Evolutionary conservation across 2,888 invertebrate genomes (phyloP).

Genomic region (Cosmia pyralina): DNA sequence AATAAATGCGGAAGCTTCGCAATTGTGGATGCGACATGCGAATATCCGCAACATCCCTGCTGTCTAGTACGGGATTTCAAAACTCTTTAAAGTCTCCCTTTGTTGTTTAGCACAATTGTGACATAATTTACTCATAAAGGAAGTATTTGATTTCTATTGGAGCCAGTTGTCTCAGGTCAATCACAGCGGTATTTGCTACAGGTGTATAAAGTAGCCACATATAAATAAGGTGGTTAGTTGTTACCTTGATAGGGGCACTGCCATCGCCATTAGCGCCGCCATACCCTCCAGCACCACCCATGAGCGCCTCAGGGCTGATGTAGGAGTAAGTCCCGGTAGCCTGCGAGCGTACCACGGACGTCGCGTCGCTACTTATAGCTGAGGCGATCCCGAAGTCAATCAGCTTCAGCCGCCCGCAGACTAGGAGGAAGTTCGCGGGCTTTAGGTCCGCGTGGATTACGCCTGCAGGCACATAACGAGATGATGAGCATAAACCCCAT

Average conservation of each 20-base stretch:
- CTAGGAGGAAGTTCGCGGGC: constrained; percentile 98
- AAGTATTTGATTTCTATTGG: not conserved
- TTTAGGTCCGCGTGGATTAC: constrained; percentile 99
- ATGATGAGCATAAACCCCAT: not conserved
- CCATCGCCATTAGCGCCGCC: constrained; percentile 78
- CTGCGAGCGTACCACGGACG: constrained; percentile 95
- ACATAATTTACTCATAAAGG: not conserved
- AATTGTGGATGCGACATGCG: too few species aligned
- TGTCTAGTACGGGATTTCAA: too few species aligned
- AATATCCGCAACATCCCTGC: too few species aligned
- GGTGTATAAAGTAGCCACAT: not conserved
- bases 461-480: constrained; percentile 86
- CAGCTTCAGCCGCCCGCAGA: constrained; percentile 95
- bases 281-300: constrained; percentile 90
- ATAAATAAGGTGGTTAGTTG: not conserved
- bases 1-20: too few species aligned
- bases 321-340: constrained; percentile 98
- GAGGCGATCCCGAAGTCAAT: constrained; percentile 99
- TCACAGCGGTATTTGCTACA: not conserved
- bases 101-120: not conserved
- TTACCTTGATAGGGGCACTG: constrained; percentile 83
- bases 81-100: too few species aligned
- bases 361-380: constrained; percentile 95
- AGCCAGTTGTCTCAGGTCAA: not conserved
- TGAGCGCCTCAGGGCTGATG: constrained; percentile 98